phyloP scores from a whole-genome alignment of 2,888 invertebrate species.

The Alitta virens region DNA sequence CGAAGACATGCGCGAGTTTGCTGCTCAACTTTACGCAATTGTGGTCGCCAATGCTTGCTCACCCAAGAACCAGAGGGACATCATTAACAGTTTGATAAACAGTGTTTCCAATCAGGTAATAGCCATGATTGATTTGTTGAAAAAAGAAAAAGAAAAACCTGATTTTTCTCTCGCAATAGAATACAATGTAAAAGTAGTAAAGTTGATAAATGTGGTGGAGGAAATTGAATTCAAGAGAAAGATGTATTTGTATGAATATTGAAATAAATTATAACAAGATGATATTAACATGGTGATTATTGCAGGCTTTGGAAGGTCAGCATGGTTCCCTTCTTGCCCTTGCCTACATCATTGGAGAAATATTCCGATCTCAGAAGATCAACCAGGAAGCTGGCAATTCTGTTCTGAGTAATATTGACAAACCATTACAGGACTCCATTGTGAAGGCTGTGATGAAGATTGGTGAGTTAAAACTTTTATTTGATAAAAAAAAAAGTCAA shows the following conservation, averaged over 20 bases:
- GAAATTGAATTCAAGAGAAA: no score
- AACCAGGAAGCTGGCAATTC: slow-evolving; percentile 4
- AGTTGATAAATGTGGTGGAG: no score
- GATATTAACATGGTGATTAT: not conserved
- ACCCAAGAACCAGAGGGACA: slow-evolving; percentile 61
- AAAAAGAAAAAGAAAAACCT: not conserved
- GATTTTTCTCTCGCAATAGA: not conserved
- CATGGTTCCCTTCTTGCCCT: slow-evolving; percentile 76
- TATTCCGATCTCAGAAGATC: slow-evolving; percentile 20
- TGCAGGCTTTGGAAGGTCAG: slow-evolving; percentile 68
- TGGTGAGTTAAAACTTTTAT: slow-evolving; percentile 11
- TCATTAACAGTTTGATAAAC: slow-evolving; percentile 62
- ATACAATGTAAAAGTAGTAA: not conserved
- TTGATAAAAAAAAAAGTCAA: no score
- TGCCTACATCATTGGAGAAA: slow-evolving; percentile 61
- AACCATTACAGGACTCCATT: slow-evolving; percentile 1
- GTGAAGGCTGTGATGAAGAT: slow-evolving; percentile 16
- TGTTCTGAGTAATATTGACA: not conserved
- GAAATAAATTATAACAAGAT: no score
- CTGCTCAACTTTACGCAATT: slow-evolving; percentile 74
- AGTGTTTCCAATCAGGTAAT: slow-evolving; percentile 61
- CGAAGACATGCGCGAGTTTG: slow-evolving; percentile 73
- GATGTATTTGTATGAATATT: no score
- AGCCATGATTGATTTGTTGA: no score
- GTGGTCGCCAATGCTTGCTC: slow-evolving; percentile 65